Conservation (phyloP, 30 jellyfish, hydroid and myxozoan species). For the Hydra vulgaris region DNA sequence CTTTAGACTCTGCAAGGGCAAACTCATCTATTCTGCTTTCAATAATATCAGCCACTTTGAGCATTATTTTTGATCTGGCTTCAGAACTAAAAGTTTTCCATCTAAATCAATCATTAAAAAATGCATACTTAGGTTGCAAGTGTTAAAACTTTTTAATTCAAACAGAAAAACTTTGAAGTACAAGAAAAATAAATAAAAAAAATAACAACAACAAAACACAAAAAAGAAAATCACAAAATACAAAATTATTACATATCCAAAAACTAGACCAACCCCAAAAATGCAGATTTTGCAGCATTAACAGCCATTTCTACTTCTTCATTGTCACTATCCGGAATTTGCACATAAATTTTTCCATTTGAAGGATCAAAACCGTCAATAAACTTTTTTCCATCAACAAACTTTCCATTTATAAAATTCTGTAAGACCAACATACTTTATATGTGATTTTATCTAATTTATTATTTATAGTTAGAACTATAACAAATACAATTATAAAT, state of each 20-base stretch:
- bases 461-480: no score
- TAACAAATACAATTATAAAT: no score
- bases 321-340: slow-evolving; percentile 51
- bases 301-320: slow-evolving; percentile 64
- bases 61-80: slow-evolving; percentile 48
- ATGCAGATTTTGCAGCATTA: slow-evolving; percentile 60
- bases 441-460: no score
- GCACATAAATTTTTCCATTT: slow-evolving; percentile 56
- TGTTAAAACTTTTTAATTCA: no score
- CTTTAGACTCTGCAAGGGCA: slow-evolving; percentile 73
- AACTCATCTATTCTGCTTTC: slow-evolving; percentile 40
- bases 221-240: neutral
- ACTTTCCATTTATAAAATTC: slow-evolving; percentile 64
- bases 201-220: neutral
- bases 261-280: slow-evolving; percentile 29
- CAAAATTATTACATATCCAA: neutral
- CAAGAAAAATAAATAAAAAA: no score
- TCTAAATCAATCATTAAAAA: slow-evolving; percentile 23
- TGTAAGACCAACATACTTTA: slow-evolving; percentile 23
- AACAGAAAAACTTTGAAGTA: no score
- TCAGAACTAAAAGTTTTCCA: slow-evolving; percentile 37
- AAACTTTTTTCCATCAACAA: slow-evolving; percentile 4
- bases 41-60: slow-evolving; percentile 55
- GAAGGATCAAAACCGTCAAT: slow-evolving; percentile 68
- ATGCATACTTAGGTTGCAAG: no score